Evolutionary conservation across 2,888 invertebrate species (phyloP).

Genomic region (Ommatoiulus sabulosus): DNA sequence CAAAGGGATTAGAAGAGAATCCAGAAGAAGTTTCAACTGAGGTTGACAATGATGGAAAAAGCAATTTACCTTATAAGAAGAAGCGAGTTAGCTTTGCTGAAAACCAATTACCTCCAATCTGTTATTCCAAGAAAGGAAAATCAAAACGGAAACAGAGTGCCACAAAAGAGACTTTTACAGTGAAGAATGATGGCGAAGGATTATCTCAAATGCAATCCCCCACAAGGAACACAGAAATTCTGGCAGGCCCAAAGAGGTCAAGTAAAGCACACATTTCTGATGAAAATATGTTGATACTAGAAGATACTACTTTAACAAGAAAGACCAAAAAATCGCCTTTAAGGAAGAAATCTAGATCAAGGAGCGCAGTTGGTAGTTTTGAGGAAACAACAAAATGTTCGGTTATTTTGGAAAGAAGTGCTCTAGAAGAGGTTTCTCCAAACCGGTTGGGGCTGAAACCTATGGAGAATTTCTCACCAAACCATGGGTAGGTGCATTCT

Average conservation of each 20-base stretch:
- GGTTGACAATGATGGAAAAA: neutral
- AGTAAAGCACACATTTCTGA: neutral
- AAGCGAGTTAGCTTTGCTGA: neutral
- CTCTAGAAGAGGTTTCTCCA: neutral
- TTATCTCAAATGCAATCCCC: neutral
- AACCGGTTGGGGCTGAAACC: neutral
- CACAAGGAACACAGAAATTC: neutral
- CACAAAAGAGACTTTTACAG: neutral
- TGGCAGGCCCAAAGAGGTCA: neutral
- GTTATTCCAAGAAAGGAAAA: neutral
- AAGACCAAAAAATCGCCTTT: neutral
- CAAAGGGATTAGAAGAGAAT: neutral
- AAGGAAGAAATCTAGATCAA: neutral
- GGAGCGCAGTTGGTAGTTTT: neutral
- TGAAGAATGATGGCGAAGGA: neutral
- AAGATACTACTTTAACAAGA: neutral
- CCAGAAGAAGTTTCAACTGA: neutral
- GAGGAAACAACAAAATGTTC: neutral
- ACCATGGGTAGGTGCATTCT: neutral
- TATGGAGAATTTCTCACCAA: neutral
- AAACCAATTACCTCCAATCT: neutral
- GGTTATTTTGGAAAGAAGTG: neutral
- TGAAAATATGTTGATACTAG: neutral
- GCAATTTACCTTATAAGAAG: neutral
- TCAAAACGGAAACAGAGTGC: neutral